Evolutionary conservation across 2,888 invertebrate genomes (phyloP).

Genomic region (Brachypterus glaber): DNA sequence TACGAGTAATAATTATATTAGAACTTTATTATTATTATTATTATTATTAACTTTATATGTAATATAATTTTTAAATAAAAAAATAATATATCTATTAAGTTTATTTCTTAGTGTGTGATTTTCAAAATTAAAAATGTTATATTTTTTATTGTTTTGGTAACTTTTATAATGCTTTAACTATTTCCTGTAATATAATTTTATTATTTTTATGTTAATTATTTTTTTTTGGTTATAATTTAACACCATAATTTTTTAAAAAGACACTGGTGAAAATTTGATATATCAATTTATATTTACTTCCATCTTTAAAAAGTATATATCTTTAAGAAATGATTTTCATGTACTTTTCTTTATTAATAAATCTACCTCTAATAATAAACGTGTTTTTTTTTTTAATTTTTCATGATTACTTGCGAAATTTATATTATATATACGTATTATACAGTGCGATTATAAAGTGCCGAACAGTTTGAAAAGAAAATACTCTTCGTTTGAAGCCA

Average conservation of each 20-base stretch:
- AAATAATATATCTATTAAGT: slow-evolving; percentile 30
- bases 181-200: slow-evolving; percentile 18
- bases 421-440: too few relatives aligned
- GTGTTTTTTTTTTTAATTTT: slow-evolving; percentile 3
- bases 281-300: slow-evolving; percentile 22
- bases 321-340: slow-evolving; percentile 35
- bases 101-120: slow-evolving; percentile 32
- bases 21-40: slow-evolving; percentile 9
- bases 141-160: slow-evolving; percentile 10
- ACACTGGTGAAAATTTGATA: slow-evolving; percentile 32
- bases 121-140: slow-evolving; percentile 27
- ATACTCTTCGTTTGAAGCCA: too few relatives aligned
- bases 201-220: slow-evolving; percentile 26
- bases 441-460: too few relatives aligned
- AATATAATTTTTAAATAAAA: slow-evolving; percentile 12
- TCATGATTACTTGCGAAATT: too few relatives aligned
- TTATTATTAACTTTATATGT: slow-evolving; percentile 9
- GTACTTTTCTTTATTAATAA: slow-evolving; percentile 43
- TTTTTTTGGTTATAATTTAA: slow-evolving; percentile 25
- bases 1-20: too few relatives aligned
- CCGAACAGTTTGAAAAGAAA: too few relatives aligned
- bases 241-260: slow-evolving; percentile 22
- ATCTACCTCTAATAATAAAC: slow-evolving; percentile 43
- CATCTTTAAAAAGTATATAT: slow-evolving; percentile 30
- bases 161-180: slow-evolving; percentile 14